Base-by-base conservation (phyloP, 2,797 vertebrate genomes). In the Lithobates sylvaticus region DNA sequence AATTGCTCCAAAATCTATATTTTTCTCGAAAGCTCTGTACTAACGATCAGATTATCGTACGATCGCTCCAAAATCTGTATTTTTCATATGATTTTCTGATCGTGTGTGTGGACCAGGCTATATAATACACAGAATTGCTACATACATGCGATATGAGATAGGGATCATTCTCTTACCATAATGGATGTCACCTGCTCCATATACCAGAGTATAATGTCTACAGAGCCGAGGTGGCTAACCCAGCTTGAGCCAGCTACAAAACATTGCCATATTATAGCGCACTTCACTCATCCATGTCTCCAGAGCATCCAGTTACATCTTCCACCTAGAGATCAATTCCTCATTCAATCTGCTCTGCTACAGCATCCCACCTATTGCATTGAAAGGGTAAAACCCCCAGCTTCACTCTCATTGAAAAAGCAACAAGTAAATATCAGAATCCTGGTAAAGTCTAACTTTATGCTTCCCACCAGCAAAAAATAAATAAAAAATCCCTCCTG, bases 231-330 rank as follows among this genome's bases (percentile, higher is more conserved):
- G n/a, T 47, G 29, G 64, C 73, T 27, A 61, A 71, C 10, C 42
- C 4, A 44, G 75, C 67, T 34, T 21, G 15, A 58, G 76, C 65
- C 36, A 32, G 12, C 42, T 70, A 36, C 15, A n/a, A 50, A 65
- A 71, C 44, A 54, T 44, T 23, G 26, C 50, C 36, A 68, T 74
- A 75, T 34, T 67, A 32, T 74, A 68, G 54, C 67, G 54, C 70
- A 54, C n/a, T 65, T 78, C 50, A 47, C 44, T 65, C 54, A 84
- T 27, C 44, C 74, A 61, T 68, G 74, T 50, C 83, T 72, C 29
- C 32, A 78, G 34, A 34, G 76, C 69, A 85, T 79, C 84, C 44
- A 80, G 39, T 75, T 74, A 80, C 84, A 29, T 39, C 71, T 42
- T 75, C 78, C 44, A 75, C 67, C 84, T 64, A 50, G 16, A 67